Base-by-base conservation (phyloP, 2,888 invertebrate species). In the Drosophila robusta region DNA sequence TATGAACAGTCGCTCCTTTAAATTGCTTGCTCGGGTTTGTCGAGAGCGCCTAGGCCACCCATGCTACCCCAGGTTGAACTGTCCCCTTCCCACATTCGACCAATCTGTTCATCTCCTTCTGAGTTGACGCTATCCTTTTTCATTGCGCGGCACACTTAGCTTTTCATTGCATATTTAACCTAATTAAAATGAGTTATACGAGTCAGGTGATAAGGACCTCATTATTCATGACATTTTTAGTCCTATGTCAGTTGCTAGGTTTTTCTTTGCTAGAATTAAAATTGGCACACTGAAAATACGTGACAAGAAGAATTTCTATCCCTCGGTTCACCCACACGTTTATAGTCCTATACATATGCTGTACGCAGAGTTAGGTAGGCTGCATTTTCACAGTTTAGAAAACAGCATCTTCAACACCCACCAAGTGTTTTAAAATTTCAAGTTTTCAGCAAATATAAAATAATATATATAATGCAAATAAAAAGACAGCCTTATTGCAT, bases 101-200 rank as follows among this genome's bases (percentile, higher is more conserved):
- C 66, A 66, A 71, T 66, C 61, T 71, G 66, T 73, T 63, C 56
- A 63, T 52, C 61, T 52, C 16, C 16, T 38, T 36, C 26, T 44
- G 54, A 38, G 44, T 51, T 62, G 56, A 22, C 55, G 63, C 56
- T 57, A 39, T 54, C 34, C 42, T 58, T 70, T 66, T 52, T 57
- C 58, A 36, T 34, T 26, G 69, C 74, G 66, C 61, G 42, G 70
- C 74, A 72, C 69, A 75, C 80, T 87, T 70, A 66, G 70, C 61
- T 81, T 75, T 81, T 56, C 71, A 71, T 70, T 78, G 82, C 87
- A 83, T 85, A 81, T 83, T 87, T 79, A 87, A 81, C 79, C 87
- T 82, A 87, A 83, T 83, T 87, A 87, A 85, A 73, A 85, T 85
- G 82, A 87, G 76, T 87, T 85, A 78, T 68, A 68, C 56, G 58